phyloP scores from a whole-genome alignment of 2,113 vertebrate species.

The Gambusia affinis region DNA sequence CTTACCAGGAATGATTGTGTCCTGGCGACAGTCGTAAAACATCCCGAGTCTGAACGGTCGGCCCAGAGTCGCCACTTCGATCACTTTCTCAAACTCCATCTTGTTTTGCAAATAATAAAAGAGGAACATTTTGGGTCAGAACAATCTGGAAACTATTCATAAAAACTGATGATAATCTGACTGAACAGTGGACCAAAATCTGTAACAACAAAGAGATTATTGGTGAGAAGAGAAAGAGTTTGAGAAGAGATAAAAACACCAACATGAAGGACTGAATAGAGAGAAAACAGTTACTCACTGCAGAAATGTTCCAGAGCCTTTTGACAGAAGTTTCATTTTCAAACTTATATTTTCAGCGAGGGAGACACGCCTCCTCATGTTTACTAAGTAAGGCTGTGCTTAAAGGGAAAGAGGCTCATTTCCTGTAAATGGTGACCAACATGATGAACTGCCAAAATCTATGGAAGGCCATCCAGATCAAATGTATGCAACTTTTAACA shows the following conservation, averaged over 20 bases:
- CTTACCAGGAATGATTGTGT: constrained; percentile 42
- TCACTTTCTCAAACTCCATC: constrained; percentile 1
- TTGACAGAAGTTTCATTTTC: neutral
- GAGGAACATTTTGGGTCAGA: too few relatives aligned
- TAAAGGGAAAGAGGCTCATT: constrained; percentile 1
- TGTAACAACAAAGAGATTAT: neutral
- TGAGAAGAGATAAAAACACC: neutral
- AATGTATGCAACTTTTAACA: too few relatives aligned
- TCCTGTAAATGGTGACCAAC: too few relatives aligned
- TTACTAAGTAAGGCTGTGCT: neutral
- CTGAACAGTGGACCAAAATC: neutral
- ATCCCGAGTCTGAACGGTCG: constrained; percentile 53
- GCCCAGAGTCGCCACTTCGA: neutral
- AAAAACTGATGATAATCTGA: neutral
- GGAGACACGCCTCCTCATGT: constrained; percentile 1
- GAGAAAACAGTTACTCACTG: constrained; percentile 19
- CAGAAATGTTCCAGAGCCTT: neutral
- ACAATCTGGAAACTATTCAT: neutral
- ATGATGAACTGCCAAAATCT: too few relatives aligned
- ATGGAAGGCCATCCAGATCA: too few relatives aligned
- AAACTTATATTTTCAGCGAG: neutral
- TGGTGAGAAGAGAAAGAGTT: too few relatives aligned
- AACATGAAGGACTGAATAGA: neutral
- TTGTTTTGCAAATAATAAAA: fast-evolving
- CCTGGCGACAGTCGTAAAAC: constrained; percentile 50